Evolutionary conservation across 1,140 invertebrate species (phyloP).

Genomic region (Papilio dardanus): DNA sequence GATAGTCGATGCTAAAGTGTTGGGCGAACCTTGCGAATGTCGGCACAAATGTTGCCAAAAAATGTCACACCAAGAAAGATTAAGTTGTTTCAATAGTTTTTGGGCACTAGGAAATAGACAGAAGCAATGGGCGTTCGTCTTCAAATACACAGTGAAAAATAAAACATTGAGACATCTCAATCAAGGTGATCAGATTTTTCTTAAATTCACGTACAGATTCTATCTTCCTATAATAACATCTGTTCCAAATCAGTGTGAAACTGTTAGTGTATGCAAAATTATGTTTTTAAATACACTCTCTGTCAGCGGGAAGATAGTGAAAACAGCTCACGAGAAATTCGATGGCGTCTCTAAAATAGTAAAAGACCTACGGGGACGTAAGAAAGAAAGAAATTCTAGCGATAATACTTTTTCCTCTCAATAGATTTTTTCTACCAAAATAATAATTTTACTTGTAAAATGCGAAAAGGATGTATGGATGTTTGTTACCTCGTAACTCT

Average conservation of each 20-base stretch:
- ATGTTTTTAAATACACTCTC: conserved; percentile 38
- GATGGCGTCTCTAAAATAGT: not conserved
- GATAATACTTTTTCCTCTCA: not conserved
- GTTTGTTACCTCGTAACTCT: too few relatives aligned
- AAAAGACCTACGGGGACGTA: not conserved
- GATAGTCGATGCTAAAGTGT: conserved; percentile 32
- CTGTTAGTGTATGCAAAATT: conserved; percentile 40
- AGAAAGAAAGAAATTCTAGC: not conserved
- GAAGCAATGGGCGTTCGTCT: conserved; percentile 29
- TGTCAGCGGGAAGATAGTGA: conserved; percentile 31
- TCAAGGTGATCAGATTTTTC: conserved; percentile 9
- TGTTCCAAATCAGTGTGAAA: not conserved
- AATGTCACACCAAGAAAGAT: conserved; percentile 21
- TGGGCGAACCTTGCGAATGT: conserved; percentile 32
- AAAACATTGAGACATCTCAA: not conserved
- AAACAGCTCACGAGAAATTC: conserved; percentile 35
- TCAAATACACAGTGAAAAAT: conserved; percentile 19
- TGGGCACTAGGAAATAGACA: conserved; percentile 27
- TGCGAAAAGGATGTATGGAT: too few relatives aligned
- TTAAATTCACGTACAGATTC: conserved; percentile 22
- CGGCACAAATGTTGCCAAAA: conserved; percentile 25
- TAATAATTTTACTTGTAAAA: too few relatives aligned
- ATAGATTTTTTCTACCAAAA: too few relatives aligned
- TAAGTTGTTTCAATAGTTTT: conserved; percentile 30
- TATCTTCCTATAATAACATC: conserved; percentile 13